These are phyloP conservation scores for Augiades crinisus DNA, from an alignment of 2,888 invertebrate genomes.

Conservation along the genomic window DNA sequence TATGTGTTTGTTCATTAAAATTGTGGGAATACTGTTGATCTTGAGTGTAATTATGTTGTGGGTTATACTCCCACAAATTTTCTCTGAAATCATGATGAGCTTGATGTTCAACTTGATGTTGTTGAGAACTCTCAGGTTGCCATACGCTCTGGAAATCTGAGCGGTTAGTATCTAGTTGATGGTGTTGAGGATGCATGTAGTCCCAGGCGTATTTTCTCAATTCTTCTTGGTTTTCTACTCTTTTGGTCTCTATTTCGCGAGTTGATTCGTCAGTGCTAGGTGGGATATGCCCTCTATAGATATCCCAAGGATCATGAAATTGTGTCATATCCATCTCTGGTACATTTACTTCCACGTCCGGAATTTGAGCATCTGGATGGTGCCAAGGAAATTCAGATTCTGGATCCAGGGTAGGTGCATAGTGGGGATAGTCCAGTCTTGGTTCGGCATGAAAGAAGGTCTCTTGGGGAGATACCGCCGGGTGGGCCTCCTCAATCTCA, in stretches of 20 bases:
- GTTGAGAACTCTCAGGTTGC: slow-evolving; percentile 25
- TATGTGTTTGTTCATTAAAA: background rate
- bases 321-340: slow-evolving; percentile 49
- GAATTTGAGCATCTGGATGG: slow-evolving; percentile 53
- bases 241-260: slow-evolving; percentile 34
- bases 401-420: slow-evolving; percentile 61
- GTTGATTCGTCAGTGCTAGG: slow-evolving; percentile 42
- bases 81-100: slow-evolving; percentile 11
- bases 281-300: slow-evolving; percentile 81
- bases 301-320: slow-evolving; percentile 88
- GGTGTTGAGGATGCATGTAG: slow-evolving; percentile 40
- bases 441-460: slow-evolving; percentile 43
- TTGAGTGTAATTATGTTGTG: slow-evolving; percentile 33
- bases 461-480: slow-evolving; percentile 40
- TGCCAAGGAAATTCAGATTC: slow-evolving; percentile 76
- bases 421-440: slow-evolving; percentile 40
- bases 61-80: slow-evolving; percentile 29
- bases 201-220: slow-evolving; percentile 63
- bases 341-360: slow-evolving; percentile 41
- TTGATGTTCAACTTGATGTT: slow-evolving; percentile 3
- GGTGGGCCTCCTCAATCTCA: slow-evolving; percentile 59
- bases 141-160: slow-evolving; percentile 24
- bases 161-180: slow-evolving; percentile 13
- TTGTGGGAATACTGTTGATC: slow-evolving; percentile 25
- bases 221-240: slow-evolving; percentile 47